These are phyloP conservation scores for Liposcelis brunnea DNA, from an alignment of 2,888 invertebrate species.

Conservation along the genomic window DNA sequence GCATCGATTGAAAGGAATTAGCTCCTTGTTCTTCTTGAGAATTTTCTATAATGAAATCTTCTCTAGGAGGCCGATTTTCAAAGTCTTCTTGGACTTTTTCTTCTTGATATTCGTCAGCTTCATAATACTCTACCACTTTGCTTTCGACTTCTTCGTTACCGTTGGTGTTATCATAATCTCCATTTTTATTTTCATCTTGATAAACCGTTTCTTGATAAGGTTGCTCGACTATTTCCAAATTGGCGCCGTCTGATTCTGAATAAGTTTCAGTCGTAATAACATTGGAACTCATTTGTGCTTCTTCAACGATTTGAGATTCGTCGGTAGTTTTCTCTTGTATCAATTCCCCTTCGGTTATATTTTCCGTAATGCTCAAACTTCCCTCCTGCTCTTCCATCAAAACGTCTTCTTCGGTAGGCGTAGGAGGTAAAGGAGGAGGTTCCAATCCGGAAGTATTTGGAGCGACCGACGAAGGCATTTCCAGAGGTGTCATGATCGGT, in stretches of 20 bases:
- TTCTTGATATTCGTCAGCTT: too few species aligned
- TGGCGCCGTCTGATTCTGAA: too few species aligned
- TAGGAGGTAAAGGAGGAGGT: constrained; percentile 4
- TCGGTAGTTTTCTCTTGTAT: neutral
- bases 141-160: too few species aligned
- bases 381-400: neutral
- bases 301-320: neutral
- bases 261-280: too few species aligned
- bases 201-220: too few species aligned
- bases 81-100: too few species aligned
- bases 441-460: neutral
- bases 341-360: neutral
- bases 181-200: too few species aligned
- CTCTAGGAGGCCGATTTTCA: neutral
- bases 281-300: too few species aligned
- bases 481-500: constrained; percentile 68
- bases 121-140: too few species aligned
- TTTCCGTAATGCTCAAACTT: neutral
- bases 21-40: constrained; percentile 1
- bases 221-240: too few species aligned
- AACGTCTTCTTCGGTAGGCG: constrained; percentile 4
- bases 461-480: constrained; percentile 33
- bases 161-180: too few species aligned
- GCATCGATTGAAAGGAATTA: constrained; percentile 11
- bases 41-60: constrained; percentile 2